These are phyloP conservation scores for Oedothorax gibbosus DNA, from an alignment of 1,140 invertebrate genomes.

Conservation along the genomic window DNA sequence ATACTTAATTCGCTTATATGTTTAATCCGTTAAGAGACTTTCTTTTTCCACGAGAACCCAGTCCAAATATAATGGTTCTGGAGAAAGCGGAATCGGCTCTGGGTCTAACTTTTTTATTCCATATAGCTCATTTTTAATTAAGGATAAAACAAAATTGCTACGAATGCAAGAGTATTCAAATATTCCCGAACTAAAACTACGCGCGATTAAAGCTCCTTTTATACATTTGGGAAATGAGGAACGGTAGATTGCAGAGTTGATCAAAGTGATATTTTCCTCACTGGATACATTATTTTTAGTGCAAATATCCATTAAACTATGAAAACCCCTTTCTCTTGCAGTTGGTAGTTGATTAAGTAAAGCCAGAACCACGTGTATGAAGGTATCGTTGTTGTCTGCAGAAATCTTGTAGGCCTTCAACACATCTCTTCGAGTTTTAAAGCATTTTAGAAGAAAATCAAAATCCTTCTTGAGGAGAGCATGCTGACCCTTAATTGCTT, in stretches of 20 bases:
- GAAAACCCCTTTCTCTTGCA: neutral
- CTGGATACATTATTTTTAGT: neutral
- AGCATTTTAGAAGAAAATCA: conserved; percentile 13
- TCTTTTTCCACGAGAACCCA: too few relatives aligned
- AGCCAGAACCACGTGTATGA: neutral
- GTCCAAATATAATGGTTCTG: too few relatives aligned
- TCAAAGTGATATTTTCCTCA: neutral
- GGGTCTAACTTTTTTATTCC: neutral
- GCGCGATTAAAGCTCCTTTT: neutral
- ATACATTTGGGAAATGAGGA: too few relatives aligned
- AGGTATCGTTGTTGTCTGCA: neutral
- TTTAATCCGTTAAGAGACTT: neutral
- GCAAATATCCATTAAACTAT: neutral
- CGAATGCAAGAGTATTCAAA: neutral
- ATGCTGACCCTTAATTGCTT: neutral
- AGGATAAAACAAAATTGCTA: neutral
- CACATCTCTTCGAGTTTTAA: conserved; percentile 18
- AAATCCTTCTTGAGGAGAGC: conserved; percentile 10
- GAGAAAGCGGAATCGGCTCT: too few relatives aligned
- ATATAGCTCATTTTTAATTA: conserved; percentile 7
- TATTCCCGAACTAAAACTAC: neutral
- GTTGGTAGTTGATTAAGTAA: neutral
- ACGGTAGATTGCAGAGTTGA: neutral
- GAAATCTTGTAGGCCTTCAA: neutral
- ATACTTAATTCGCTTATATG: neutral